Percentiles rank a stretch among this genome's conserved stretches.
These are phyloP conservation scores for Propithecus coquereli DNA, from an alignment of 2,113 vertebrate genomes.

Conservation along the genomic window DNA sequence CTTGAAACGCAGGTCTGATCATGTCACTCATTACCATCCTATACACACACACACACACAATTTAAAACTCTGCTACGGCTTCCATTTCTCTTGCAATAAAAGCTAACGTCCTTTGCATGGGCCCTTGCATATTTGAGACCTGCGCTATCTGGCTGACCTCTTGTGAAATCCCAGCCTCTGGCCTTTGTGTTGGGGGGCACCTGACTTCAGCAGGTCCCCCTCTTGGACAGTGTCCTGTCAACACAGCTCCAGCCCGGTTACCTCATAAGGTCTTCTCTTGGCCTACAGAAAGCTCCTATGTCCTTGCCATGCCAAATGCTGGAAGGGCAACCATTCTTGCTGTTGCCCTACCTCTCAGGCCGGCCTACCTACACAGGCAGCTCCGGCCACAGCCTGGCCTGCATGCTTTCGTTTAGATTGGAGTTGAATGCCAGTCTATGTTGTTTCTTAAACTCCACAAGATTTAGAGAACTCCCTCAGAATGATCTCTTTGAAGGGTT, in stretches of 20 bases:
- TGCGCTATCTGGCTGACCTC: not conserved
- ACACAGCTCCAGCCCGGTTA: not conserved
- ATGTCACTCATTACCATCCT: not conserved
- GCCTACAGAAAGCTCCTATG: not conserved
- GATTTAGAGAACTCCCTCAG: not conserved
- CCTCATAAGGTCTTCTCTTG: not conserved
- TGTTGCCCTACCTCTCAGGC: not conserved
- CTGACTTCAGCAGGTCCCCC: not conserved
- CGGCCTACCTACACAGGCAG: not conserved
- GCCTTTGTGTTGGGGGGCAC: not conserved
- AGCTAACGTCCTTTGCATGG: not conserved
- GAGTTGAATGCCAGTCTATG: too few relatives aligned
- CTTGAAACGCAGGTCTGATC: not conserved
- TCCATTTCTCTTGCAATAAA: not conserved
- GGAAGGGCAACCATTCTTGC: too few relatives aligned
- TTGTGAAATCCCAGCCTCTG: not conserved
- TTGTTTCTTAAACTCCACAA: not conserved
- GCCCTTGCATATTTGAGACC: not conserved
- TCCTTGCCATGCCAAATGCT: not conserved
- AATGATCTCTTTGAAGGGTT: not conserved
- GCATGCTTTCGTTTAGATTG: not conserved
- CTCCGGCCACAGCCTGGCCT: not conserved
- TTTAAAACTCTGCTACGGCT: not conserved
- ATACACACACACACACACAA: not conserved
- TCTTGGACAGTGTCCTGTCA: not conserved